phyloP scores from a whole-genome alignment of 1,140 invertebrate genomes.

The Diachasmimorpha longicaudata region DNA sequence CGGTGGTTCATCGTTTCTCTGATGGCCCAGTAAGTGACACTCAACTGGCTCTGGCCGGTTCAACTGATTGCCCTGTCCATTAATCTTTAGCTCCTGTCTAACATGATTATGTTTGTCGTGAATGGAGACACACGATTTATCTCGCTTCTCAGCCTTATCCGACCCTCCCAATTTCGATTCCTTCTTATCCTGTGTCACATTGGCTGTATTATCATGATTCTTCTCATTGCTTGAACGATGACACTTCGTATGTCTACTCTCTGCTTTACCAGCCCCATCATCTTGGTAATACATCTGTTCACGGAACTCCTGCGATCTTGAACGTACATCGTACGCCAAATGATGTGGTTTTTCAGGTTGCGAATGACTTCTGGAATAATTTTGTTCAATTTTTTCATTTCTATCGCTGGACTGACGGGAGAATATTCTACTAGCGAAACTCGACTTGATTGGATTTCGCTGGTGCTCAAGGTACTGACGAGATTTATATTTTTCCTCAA shows the following conservation, averaged over 20 bases:
- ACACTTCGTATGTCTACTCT: slow-evolving; percentile 45
- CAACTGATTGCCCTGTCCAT: slow-evolving; percentile 35
- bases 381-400: slow-evolving; percentile 27
- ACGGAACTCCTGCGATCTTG: slow-evolving; percentile 53
- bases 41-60: slow-evolving; percentile 39
- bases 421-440: slow-evolving; percentile 20
- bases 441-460: slow-evolving; percentile 35
- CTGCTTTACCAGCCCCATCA: slow-evolving; percentile 39
- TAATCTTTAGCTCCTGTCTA: slow-evolving; percentile 42
- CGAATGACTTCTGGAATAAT: slow-evolving; percentile 47
- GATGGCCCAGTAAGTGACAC: slow-evolving; percentile 9
- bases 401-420: slow-evolving; percentile 30
- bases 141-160: slow-evolving; percentile 45
- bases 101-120: slow-evolving; percentile 41
- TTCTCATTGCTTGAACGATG: slow-evolving; percentile 40
- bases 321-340: slow-evolving; percentile 44
- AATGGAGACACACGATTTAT: slow-evolving; percentile 35
- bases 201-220: slow-evolving; percentile 39
- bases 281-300: slow-evolving; percentile 51
- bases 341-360: slow-evolving; percentile 54
- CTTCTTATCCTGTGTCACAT: slow-evolving; percentile 37
- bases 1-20: slow-evolving; percentile 2
- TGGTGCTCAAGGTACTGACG: slow-evolving; percentile 44
- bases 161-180: slow-evolving; percentile 40
- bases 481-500: slow-evolving; percentile 51